These are phyloP conservation scores for Dolichotis patagonum DNA, from an alignment of 2,113 vertebrate genomes.

Conservation along the genomic window DNA sequence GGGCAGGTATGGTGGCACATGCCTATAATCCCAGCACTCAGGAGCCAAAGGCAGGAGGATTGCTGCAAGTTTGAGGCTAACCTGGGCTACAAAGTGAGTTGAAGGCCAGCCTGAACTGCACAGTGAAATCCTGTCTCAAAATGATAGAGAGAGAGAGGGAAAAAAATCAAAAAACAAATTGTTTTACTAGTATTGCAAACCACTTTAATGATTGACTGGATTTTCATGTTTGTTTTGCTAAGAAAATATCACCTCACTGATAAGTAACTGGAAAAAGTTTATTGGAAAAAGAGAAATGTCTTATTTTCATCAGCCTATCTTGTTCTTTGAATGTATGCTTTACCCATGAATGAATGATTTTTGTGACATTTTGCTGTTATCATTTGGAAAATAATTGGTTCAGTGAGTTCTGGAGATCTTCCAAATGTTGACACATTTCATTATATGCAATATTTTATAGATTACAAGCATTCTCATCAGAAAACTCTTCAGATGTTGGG, in stretches of 20 bases:
- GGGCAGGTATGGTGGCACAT: no score
- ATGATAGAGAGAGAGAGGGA: background rate
- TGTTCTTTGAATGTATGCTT: constrained; percentile 7
- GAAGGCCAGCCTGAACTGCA: background rate
- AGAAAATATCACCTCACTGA: constrained; percentile 32
- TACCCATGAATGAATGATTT: background rate
- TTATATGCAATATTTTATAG: constrained; percentile 10
- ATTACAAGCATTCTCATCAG: background rate
- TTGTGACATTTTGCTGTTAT: background rate
- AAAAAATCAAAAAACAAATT: background rate
- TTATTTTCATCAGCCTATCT: background rate
- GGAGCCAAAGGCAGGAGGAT: no score
- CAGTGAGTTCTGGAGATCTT: background rate
- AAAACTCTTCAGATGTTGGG: background rate
- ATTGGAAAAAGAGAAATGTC: background rate
- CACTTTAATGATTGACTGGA: background rate
- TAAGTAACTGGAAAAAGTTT: background rate
- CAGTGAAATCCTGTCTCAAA: background rate
- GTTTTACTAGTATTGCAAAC: constrained; percentile 18
- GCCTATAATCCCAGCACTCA: no score
- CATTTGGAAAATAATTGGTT: constrained; percentile 2
- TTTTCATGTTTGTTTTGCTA: constrained; percentile 36
- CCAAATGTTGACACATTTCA: background rate
- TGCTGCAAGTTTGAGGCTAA: no score
- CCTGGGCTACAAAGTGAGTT: background rate